Percentiles rank a stretch among this genome's conserved stretches.
Evolutionary conservation across 2,113 vertebrate species (phyloP).

Genomic region (Fregetta grallaria): DNA sequence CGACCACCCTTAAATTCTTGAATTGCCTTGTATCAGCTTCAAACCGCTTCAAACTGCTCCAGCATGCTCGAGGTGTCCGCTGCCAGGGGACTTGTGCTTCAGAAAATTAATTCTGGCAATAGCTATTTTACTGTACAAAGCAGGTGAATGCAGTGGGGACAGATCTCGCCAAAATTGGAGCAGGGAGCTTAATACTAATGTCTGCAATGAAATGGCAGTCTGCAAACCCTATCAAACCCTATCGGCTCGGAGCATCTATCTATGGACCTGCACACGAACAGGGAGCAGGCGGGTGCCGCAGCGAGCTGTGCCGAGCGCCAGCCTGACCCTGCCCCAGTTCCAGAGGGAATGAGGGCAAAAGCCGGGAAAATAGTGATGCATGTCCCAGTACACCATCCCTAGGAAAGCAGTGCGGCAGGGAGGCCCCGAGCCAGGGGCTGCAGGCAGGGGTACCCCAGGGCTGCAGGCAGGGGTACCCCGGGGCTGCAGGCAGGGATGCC

Average conservation of each 20-base stretch:
- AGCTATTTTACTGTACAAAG: neutral
- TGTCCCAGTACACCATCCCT: neutral
- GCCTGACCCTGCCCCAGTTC: neutral
- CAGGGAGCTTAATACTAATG: neutral
- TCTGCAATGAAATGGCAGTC: neutral
- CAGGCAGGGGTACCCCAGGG: neutral
- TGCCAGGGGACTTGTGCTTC: neutral
- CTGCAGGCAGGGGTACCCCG: neutral
- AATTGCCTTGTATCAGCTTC: neutral
- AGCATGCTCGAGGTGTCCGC: neutral
- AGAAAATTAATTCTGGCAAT: neutral
- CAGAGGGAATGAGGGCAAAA: neutral
- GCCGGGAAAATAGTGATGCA: fast-evolving
- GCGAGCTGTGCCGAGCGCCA: neutral
- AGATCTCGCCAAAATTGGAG: fast-evolving
- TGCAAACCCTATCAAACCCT: neutral
- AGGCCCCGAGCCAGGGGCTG: fast-evolving
- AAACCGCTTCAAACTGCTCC: neutral
- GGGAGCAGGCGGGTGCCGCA: neutral
- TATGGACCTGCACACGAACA: fast-evolving
- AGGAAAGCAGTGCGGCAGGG: fast-evolving
- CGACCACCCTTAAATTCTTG: neutral
- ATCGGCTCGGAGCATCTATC: fast-evolving
- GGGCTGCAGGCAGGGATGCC: too few species aligned
- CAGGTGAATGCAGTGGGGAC: neutral